Evolutionary conservation across 2,113 vertebrate species (phyloP).

Genomic region (Pardalotus punctatus): DNA sequence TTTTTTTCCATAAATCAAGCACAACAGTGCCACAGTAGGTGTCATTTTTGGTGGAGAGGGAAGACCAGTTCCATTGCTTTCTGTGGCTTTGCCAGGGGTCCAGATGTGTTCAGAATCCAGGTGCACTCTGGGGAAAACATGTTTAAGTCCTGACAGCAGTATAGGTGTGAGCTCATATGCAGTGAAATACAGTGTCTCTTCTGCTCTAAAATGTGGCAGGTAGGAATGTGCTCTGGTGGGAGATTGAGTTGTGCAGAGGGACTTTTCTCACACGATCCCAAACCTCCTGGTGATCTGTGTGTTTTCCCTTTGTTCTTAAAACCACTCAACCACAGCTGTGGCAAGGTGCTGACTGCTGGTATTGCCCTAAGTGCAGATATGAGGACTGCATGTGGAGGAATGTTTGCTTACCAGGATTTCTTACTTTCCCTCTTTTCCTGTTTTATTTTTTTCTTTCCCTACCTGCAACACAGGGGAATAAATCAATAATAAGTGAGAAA

Average conservation of each 20-base stretch:
- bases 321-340: neutral
- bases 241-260: neutral
- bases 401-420: neutral
- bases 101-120: neutral
- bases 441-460: neutral
- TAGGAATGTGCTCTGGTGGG: neutral
- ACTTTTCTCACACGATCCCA: neutral
- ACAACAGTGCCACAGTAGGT: neutral
- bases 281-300: neutral
- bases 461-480: neutral
- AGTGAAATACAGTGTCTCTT: neutral
- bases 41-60: neutral
- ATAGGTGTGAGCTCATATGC: neutral
- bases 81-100: neutral
- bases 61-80: neutral
- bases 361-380: accelerated
- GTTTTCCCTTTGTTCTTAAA: neutral
- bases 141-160: neutral
- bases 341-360: neutral
- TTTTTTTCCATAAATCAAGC: neutral
- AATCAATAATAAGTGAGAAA: constrained; percentile 30
- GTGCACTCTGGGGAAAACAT: neutral
- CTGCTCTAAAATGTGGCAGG: neutral
- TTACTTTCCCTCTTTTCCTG: neutral
- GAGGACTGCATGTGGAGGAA: neutral